Conservation (phyloP, 2,888 invertebrate genomes). For the Leucoma salicis region DNA sequence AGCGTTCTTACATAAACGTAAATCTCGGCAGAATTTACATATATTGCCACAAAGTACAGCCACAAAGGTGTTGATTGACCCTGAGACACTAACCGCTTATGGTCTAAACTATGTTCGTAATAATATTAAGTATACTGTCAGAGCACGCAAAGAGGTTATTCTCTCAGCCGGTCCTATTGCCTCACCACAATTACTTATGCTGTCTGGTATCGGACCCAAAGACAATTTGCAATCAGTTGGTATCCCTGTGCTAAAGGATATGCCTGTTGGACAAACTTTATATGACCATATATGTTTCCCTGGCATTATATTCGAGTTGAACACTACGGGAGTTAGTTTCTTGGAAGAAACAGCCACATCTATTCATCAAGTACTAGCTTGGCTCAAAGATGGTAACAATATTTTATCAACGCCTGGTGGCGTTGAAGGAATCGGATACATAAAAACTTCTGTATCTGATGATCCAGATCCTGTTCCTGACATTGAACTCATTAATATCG, state of each 20-base stretch:
- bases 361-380: constrained; percentile 41
- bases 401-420: constrained; percentile 82
- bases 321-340: constrained; percentile 59
- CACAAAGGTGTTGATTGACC: constrained; percentile 85
- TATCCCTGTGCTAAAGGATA: constrained; percentile 82
- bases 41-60: constrained; percentile 85
- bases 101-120: constrained; percentile 86
- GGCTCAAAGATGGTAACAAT: constrained; percentile 67
- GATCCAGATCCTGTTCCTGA: constrained; percentile 84
- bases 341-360: constrained; percentile 43
- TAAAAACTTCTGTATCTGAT: constrained; percentile 81
- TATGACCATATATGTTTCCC: constrained; percentile 84
- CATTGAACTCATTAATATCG: constrained; percentile 84
- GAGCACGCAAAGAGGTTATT: constrained; percentile 90
- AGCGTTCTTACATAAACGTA: constrained; percentile 83
- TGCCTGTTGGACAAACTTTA: constrained; percentile 86
- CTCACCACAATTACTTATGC: constrained; percentile 94
- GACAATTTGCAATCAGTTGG: constrained; percentile 76
- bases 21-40: constrained; percentile 84
- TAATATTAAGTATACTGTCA: constrained; percentile 65
- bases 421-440: constrained; percentile 85
- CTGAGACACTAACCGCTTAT: constrained; percentile 82
- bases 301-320: constrained; percentile 67
- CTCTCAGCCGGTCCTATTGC: constrained; percentile 93
- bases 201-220: constrained; percentile 87